Conservation (phyloP, 2,113 vertebrate species). For the Nestor notabilis region DNA sequence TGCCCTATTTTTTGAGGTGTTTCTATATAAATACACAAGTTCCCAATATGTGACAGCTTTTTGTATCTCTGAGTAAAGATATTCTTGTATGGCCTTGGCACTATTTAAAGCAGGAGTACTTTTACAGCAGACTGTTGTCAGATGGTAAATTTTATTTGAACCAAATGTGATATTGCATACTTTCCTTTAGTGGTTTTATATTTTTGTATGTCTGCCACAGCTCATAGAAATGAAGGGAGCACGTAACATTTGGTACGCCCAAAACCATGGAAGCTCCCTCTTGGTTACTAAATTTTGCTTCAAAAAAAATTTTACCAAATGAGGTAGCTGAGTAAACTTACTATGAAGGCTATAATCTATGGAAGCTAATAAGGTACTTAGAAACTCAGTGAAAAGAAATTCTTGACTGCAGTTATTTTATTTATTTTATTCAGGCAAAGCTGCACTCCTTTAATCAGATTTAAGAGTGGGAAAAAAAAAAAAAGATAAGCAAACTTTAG, state of each 20-base stretch:
- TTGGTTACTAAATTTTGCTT: not conserved
- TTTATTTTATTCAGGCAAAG: not conserved
- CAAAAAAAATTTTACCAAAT: not conserved
- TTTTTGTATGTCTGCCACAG: not conserved
- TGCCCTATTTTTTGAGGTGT: not conserved
- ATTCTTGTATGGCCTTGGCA: not conserved
- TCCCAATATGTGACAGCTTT: not conserved
- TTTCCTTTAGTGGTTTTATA: not conserved
- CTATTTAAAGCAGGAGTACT: not conserved
- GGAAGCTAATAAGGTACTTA: not conserved
- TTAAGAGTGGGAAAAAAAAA: accelerated
- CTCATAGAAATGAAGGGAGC: not conserved
- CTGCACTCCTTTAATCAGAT: not conserved
- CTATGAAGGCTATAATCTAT: not conserved
- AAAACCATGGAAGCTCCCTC: not conserved
- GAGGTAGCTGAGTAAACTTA: not conserved
- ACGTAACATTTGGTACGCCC: not conserved
- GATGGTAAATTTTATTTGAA: not conserved
- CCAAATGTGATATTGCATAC: not conserved
- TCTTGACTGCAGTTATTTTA: not conserved
- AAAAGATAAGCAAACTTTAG: not conserved
- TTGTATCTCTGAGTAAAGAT: accelerated
- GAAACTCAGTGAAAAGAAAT: not conserved
- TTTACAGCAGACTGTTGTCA: not conserved
- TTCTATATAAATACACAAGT: not conserved